Evolutionary conservation across 2,113 vertebrate genomes (phyloP).

Genomic region (Cynocephalus volans): DNA sequence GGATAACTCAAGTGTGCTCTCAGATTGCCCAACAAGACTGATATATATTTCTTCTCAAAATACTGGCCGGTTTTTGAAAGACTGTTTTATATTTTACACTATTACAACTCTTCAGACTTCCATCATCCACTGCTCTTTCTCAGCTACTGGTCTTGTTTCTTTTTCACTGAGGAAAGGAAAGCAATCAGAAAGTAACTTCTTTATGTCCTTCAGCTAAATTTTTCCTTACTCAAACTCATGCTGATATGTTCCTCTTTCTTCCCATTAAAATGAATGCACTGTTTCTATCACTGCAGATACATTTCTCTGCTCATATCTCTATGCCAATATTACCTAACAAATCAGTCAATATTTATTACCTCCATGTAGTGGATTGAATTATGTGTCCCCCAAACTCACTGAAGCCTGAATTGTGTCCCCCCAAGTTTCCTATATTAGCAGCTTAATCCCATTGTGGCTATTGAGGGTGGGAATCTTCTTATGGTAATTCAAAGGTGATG

Average conservation of each 20-base stretch:
- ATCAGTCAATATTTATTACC: not conserved
- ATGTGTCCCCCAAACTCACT: too few species aligned
- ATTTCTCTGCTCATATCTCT: not conserved
- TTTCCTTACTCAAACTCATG: not conserved
- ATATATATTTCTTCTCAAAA: not conserved
- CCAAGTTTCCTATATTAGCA: too few species aligned
- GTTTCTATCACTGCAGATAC: not conserved
- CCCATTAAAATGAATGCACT: not conserved
- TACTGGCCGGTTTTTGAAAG: not conserved
- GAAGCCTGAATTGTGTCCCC: too few species aligned
- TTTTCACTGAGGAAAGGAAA: not conserved
- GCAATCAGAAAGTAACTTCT: not conserved
- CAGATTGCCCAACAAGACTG: not conserved
- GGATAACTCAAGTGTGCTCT: not conserved
- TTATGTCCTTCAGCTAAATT: not conserved
- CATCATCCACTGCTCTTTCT: not conserved
- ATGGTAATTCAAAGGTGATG: too few species aligned
- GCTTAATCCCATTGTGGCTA: too few species aligned
- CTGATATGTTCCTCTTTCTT: not conserved
- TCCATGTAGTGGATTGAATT: not conserved
- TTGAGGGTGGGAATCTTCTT: too few species aligned
- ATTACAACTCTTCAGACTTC: not conserved
- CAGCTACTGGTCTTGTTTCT: not conserved
- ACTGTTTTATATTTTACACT: not conserved
- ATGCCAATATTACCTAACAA: not conserved